Conservation (phyloP, 2,113 vertebrate species). For the sheep (Ovis aries) region DNA sequence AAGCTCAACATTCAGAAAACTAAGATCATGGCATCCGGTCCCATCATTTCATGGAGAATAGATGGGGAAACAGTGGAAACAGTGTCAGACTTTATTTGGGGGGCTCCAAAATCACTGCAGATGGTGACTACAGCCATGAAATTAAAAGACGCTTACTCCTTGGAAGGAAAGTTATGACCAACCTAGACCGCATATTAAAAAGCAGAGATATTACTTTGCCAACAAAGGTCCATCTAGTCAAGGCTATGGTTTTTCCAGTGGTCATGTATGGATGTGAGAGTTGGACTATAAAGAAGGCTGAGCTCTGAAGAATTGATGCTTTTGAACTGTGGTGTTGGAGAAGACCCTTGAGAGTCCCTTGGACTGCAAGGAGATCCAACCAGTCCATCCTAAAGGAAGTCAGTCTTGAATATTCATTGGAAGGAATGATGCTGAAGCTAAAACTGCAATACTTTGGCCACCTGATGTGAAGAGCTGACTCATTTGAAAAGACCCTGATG, state of each 20-base stretch:
- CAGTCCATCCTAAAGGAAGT: not conserved
- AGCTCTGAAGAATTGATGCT: fast-evolving
- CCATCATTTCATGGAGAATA: not conserved
- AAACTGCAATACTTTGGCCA: not conserved
- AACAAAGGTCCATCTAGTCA: not conserved
- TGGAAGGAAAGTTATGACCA: not conserved
- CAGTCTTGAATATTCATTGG: not conserved
- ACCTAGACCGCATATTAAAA: not conserved
- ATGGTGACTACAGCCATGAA: not conserved
- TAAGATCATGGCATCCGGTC: not conserved
- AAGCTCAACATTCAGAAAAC: not conserved
- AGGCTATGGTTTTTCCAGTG: not conserved
- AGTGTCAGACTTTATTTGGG: not conserved
- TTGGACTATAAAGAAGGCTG: not conserved
- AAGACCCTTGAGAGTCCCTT: not conserved
- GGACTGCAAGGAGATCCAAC: not conserved
- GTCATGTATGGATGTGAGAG: not conserved
- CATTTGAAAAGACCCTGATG: not conserved
- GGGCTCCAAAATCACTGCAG: not conserved
- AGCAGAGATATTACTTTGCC: not conserved
- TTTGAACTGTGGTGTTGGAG: not conserved
- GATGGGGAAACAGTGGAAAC: not conserved
- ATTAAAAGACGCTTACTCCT: not conserved
- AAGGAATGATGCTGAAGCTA: not conserved
- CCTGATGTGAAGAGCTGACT: not conserved